Percentiles rank a stretch among this genome's conserved stretches.
Evolutionary conservation across 2,888 invertebrate genomes (phyloP).

Genomic region (Trachelus iudaicus): DNA sequence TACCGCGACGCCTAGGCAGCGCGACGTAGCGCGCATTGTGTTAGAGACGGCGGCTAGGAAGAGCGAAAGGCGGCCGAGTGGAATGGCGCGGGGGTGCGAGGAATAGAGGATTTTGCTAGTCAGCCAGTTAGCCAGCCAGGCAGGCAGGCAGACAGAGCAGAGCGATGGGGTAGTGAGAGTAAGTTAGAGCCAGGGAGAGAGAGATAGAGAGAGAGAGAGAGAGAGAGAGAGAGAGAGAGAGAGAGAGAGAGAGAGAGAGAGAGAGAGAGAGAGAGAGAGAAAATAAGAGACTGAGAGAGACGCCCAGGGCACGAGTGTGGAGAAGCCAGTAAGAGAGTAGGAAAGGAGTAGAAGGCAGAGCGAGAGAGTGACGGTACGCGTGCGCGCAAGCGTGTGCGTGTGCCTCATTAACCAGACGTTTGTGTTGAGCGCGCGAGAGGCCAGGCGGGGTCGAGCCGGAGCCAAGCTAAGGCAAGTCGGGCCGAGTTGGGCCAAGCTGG

Average conservation of each 20-base stretch:
- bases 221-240: no score
- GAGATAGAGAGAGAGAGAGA: no score
- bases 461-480: not conserved
- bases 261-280: no score
- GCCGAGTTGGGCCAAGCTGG: not conserved
- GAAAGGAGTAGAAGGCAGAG: conserved; percentile 12
- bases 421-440: conserved; percentile 36
- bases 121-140: not conserved
- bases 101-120: conserved; percentile 3
- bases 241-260: no score
- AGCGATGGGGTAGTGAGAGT: not conserved
- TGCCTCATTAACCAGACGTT: conserved; percentile 58
- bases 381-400: conserved; percentile 52
- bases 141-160: not conserved
- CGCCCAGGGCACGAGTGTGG: not conserved
- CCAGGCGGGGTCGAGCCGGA: conserved; percentile 37
- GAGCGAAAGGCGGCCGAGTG: conserved; percentile 26
- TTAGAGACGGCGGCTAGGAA: conserved; percentile 28
- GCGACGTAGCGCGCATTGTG: conserved; percentile 50
- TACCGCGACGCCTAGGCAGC: conserved; percentile 56
- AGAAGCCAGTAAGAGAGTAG: not conserved
- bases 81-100: conserved; percentile 19
- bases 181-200: not conserved
- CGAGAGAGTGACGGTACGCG: conserved; percentile 41
- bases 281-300: not conserved